These are phyloP conservation scores for Cheilinus undulatus DNA, from an alignment of 2,113 vertebrate genomes.

Conservation along the genomic window DNA sequence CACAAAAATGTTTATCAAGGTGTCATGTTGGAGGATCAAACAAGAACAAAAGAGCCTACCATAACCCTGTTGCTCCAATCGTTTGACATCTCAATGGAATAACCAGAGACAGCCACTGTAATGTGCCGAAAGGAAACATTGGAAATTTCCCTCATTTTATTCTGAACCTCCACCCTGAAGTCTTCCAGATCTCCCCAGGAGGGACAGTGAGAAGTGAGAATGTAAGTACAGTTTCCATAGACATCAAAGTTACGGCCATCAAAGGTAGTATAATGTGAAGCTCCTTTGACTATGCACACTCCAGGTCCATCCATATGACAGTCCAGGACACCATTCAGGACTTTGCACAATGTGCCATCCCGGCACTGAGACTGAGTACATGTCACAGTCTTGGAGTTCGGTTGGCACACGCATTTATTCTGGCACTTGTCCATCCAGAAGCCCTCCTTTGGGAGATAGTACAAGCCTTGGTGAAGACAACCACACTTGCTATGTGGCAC, in stretches of 20 bases:
- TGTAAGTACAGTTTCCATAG: conserved; percentile 74
- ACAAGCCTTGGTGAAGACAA: conserved; percentile 69
- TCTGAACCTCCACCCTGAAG: conserved; percentile 57
- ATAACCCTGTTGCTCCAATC: conserved; percentile 33
- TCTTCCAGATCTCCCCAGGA: conserved; percentile 14
- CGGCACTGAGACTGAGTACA: conserved; percentile 44
- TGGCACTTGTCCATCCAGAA: conserved; percentile 64
- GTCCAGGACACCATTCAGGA: conserved; percentile 40
- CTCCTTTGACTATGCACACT: conserved; percentile 55
- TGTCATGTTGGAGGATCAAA: background rate
- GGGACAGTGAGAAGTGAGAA: conserved; percentile 58
- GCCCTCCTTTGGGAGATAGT: conserved; percentile 63
- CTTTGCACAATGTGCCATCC: conserved; percentile 37
- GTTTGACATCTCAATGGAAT: conserved; percentile 45
- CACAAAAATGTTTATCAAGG: background rate
- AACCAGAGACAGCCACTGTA: conserved; percentile 46
- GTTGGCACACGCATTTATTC: conserved; percentile 63
- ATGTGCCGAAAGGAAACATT: conserved; percentile 49
- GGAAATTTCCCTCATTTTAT: conserved; percentile 37
- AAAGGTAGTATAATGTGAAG: conserved; percentile 75
- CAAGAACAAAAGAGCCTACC: conserved; percentile 45
- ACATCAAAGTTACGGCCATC: conserved; percentile 67
- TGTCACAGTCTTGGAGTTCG: conserved; percentile 32
- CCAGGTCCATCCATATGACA: conserved; percentile 35
- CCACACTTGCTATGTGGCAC: conserved; percentile 62